Conservation (phyloP, 2,797 vertebrate genomes). For the Sebastes itinus region DNA sequence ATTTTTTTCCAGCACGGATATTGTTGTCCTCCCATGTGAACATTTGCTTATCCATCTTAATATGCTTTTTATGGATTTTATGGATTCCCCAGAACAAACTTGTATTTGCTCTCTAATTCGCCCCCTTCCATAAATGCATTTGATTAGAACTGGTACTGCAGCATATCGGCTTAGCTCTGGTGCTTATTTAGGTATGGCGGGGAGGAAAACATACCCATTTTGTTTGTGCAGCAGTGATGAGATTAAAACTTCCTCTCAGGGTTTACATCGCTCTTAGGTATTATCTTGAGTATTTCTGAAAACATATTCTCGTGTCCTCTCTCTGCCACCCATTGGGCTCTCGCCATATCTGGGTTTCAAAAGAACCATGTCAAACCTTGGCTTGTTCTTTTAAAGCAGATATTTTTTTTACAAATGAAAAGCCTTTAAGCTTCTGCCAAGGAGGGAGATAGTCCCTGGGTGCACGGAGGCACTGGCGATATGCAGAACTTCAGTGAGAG, state of each 20-base stretch:
- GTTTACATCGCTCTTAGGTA: not conserved
- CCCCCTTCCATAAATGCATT: constrained; percentile 18
- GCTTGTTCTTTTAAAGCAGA: constrained; percentile 20
- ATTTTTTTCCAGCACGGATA: not conserved
- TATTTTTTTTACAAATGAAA: constrained; percentile 5
- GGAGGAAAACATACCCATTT: constrained; percentile 18
- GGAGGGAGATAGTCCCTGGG: constrained; percentile 3
- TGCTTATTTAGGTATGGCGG: constrained; percentile 15
- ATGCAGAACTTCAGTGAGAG: constrained; percentile 27
- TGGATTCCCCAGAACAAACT: constrained; percentile 21
- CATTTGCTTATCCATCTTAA: not conserved
- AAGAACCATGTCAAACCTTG: constrained; percentile 1
- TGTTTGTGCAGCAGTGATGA: constrained; percentile 23
- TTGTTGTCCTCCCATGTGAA: not conserved
- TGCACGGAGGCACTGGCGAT: not conserved
- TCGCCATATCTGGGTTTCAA: not conserved
- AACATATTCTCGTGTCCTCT: not conserved
- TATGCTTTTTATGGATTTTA: not conserved
- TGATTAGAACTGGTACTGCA: constrained; percentile 20
- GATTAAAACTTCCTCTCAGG: constrained; percentile 19
- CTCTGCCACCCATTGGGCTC: not conserved
- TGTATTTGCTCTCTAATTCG: constrained; percentile 24
- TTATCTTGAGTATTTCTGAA: constrained; percentile 6
- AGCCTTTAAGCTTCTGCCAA: constrained; percentile 13
- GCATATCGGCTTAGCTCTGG: not conserved